Evolutionary conservation across 2,797 vertebrate species (phyloP).

Genomic region (Cryptoblepharus egeriae): DNA sequence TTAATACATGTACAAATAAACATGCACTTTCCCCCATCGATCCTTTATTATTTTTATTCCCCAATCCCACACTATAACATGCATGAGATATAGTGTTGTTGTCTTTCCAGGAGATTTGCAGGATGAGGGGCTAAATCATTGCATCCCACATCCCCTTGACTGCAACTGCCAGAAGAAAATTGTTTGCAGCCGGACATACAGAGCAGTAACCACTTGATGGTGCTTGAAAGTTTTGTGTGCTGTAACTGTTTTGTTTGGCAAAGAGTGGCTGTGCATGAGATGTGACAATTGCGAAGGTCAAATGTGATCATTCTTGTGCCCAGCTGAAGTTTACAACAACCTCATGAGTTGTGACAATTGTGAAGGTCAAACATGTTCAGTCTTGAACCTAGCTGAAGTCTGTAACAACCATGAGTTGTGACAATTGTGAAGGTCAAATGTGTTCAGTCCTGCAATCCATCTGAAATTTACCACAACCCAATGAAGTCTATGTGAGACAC

Average conservation of each 20-base stretch:
- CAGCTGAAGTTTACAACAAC: too few species aligned
- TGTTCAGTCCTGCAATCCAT: rapidly evolving
- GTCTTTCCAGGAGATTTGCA: too few species aligned
- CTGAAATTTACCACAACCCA: too few species aligned
- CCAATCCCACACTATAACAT: too few species aligned
- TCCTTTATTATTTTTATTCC: too few species aligned
- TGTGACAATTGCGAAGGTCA: too few species aligned
- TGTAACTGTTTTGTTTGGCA: background rate
- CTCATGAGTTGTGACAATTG: background rate
- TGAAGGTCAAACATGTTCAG: background rate
- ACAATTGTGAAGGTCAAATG: background rate
- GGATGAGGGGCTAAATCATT: background rate
- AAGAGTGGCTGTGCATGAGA: background rate
- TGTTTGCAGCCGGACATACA: rapidly evolving
- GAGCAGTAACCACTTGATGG: background rate
- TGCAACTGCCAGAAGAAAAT: too few species aligned
- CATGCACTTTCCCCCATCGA: too few species aligned
- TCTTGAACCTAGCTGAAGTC: rapidly evolving
- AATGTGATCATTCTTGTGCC: too few species aligned
- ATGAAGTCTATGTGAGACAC: too few species aligned
- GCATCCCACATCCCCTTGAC: background rate
- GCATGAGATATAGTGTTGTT: too few species aligned
- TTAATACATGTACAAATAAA: too few species aligned
- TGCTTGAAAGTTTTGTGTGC: background rate
- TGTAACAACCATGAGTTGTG: background rate